These are phyloP conservation scores for Diachasmimorpha longicaudata DNA, from an alignment of 1,140 invertebrate genomes.

Conservation along the genomic window DNA sequence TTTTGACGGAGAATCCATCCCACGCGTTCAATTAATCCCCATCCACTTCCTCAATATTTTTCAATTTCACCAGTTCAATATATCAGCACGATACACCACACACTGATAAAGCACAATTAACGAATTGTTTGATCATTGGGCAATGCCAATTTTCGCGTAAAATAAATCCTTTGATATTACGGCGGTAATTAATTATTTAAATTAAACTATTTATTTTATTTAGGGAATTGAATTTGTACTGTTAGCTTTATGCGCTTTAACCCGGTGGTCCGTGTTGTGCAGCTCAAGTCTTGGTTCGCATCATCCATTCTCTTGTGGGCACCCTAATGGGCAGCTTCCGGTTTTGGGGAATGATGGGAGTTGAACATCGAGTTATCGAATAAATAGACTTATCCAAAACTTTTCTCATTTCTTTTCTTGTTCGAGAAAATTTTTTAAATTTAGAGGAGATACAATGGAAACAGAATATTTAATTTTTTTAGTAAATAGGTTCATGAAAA, in stretches of 20 bases:
- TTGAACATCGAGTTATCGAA: not conserved
- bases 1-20: no score
- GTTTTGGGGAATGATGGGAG: constrained; percentile 19
- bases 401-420: not conserved
- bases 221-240: not conserved
- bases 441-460: no score
- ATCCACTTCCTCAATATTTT: no score
- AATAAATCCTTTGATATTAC: no score
- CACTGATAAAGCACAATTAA: no score
- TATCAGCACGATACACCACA: no score
- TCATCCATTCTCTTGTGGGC: constrained; percentile 20
- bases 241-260: constrained; percentile 1
- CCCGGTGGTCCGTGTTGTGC: constrained; percentile 19
- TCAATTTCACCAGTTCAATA: no score
- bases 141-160: not conserved
- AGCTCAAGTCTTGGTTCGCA: constrained; percentile 21
- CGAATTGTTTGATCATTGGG: not conserved
- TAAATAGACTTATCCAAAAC: not conserved
- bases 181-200: not conserved
- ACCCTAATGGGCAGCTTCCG: constrained; percentile 31
- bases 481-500: no score
- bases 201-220: no score
- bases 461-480: no score
- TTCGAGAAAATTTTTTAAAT: no score
- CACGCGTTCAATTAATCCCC: no score